Evolutionary conservation across 2,113 vertebrate species (phyloP).

Genomic region (Salvelinus sp.): DNA sequence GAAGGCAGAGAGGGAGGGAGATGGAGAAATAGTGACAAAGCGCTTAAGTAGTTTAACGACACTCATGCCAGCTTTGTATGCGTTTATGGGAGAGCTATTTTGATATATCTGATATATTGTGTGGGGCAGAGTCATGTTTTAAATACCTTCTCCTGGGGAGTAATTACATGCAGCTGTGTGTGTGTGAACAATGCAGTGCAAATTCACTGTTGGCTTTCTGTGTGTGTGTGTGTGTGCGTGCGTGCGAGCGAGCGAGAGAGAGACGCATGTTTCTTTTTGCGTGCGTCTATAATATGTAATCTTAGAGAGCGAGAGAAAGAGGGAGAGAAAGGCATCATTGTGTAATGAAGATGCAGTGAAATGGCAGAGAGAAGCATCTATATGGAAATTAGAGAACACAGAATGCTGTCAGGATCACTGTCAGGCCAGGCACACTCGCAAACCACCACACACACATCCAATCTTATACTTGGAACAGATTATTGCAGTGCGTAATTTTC

Average conservation of each 20-base stretch:
- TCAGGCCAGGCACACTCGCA: conserved; percentile 2
- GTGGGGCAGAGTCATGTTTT: conserved; percentile 51
- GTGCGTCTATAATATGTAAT: not conserved
- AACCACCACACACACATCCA: not conserved
- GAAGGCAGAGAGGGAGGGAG: not conserved
- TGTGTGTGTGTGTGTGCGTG: not conserved
- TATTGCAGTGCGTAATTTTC: too few relatives aligned
- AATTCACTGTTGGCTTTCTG: not conserved
- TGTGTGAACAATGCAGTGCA: not conserved
- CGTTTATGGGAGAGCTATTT: conserved; percentile 51
- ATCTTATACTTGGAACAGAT: not conserved
- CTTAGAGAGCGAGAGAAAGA: conserved; percentile 14
- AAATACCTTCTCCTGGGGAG: conserved; percentile 58
- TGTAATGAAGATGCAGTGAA: not conserved
- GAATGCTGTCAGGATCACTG: conserved; percentile 5
- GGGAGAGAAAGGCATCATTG: not conserved
- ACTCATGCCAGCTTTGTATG: conserved; percentile 25
- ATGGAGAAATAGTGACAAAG: not conserved
- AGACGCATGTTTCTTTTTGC: not conserved
- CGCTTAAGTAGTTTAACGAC: not conserved
- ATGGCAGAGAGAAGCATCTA: not conserved
- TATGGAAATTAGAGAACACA: not conserved
- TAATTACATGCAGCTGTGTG: conserved; percentile 70
- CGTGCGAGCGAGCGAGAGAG: not conserved
- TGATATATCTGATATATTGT: conserved; percentile 59